Evolutionary conservation across 2,113 vertebrate genomes (phyloP).

Genomic region (Peromyscus maniculatus): DNA sequence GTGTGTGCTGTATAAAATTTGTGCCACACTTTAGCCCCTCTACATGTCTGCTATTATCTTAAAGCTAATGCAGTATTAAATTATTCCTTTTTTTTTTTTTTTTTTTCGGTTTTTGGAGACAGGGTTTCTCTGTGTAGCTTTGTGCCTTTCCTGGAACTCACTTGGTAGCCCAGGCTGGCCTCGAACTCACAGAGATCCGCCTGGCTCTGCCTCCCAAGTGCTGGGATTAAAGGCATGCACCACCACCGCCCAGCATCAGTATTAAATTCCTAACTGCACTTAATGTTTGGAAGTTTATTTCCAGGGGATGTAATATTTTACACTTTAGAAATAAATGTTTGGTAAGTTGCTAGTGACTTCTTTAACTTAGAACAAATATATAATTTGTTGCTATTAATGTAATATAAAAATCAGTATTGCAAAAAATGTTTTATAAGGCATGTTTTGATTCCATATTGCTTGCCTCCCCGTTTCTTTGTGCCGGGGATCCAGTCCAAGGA

Average conservation of each 20-base stretch:
- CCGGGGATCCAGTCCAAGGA: neutral
- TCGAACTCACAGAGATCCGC: too few relatives aligned
- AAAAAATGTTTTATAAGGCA: constrained; percentile 16
- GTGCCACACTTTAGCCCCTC: neutral
- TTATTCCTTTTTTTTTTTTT: neutral
- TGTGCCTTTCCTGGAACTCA: too few relatives aligned
- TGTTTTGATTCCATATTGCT: neutral
- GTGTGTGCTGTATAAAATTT: neutral
- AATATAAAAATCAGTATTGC: neutral
- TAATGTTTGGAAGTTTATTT: constrained; percentile 54
- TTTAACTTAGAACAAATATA: neutral
- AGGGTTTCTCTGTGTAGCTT: too few relatives aligned
- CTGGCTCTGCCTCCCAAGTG: too few relatives aligned
- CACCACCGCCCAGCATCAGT: too few relatives aligned
- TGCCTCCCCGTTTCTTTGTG: neutral
- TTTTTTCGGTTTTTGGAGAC: too few relatives aligned
- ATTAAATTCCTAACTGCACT: constrained; percentile 19
- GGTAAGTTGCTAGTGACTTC: neutral
- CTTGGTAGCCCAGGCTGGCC: too few relatives aligned
- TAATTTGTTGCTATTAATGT: constrained; percentile 4
- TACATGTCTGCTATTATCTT: neutral
- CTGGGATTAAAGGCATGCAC: too few relatives aligned
- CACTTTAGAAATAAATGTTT: neutral
- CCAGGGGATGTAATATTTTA: neutral
- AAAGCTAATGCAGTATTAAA: neutral